Base-by-base conservation (phyloP, 2,797 vertebrate genomes). In the Capromys pilorides region DNA sequence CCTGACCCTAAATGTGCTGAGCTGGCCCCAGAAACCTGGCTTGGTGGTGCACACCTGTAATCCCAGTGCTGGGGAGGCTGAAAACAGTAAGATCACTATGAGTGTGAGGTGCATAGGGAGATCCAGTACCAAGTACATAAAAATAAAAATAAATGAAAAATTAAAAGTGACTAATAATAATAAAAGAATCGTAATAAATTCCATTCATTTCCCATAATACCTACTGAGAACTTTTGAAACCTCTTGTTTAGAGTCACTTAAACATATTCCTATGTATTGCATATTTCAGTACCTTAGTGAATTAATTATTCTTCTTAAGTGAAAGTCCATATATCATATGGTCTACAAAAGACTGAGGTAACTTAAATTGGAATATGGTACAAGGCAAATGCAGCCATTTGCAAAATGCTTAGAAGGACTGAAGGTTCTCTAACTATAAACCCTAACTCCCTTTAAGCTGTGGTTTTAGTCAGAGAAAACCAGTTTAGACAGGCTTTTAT, bases 81-180 rank as follows among this genome's bases (percentile, higher is more conserved):
- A 49, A 49, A 49, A 49, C 49, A 49, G 49, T 5, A 49, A 10
- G 49, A 49, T 49, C 49, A 49, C 49, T 49, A 49, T 49, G 49
- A 49, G 49, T 49, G 5, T 49, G 49, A 49, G 49, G 5, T 49
- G 49, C 10, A 10, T 49, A 49, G 49, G 5, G 49, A 49, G 49
- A 49, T 5, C 49, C 10, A 5, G 49, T 49, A 49, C 49, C 49
- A 49, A 49, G 10, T 49, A 49, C 49, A 49, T 49, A 49, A 49
- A 49, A 49, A 49, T 10, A 5, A n/a, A n/a, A n/a, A n/a, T 49
- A 49, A 49, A 49, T 49, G 10, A 49, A 49, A 49, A 5, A 49
- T 96, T 94, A 93, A 94, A 97, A 96, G 61, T 93, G 96, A 90
- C 81, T 91, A 95, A 85, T 96, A 97, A 95, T 31, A 39, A 84